These are phyloP conservation scores for Cheiracanthium punctorium DNA, from an alignment of 2,888 invertebrate genomes.

Conservation along the genomic window DNA sequence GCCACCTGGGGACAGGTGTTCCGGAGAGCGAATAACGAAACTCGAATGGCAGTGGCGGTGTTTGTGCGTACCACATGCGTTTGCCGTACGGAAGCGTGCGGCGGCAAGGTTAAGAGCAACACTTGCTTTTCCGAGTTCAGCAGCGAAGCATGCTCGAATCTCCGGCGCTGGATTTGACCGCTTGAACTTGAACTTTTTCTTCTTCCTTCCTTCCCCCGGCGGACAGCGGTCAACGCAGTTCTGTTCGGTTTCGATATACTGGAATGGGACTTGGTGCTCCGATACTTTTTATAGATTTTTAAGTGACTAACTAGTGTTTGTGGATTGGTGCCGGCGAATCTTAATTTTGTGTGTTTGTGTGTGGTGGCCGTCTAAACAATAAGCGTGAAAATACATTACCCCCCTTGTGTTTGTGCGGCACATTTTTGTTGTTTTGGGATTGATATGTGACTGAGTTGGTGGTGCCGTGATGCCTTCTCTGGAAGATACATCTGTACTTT, in stretches of 20 bases:
- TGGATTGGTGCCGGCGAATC: too few species aligned
- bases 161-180: conserved; percentile 36
- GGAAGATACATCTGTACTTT: too few species aligned
- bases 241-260: neutral
- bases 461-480: too few species aligned
- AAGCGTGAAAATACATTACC: too few species aligned
- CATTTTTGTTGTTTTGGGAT: too few species aligned
- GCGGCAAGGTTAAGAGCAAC: conserved; percentile 68
- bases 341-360: too few species aligned
- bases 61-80: conserved; percentile 26
- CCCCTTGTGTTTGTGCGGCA: too few species aligned
- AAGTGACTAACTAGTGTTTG: too few species aligned
- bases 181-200: conserved; percentile 67
- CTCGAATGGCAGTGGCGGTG: conserved; percentile 31
- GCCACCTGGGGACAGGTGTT: conserved; percentile 66
- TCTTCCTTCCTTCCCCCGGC: neutral
- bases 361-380: too few species aligned
- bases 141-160: conserved; percentile 51
- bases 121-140: conserved; percentile 60
- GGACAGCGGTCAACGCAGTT: conserved; percentile 58
- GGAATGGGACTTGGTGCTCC: too few species aligned
- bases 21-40: conserved; percentile 48
- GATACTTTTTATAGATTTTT: too few species aligned
- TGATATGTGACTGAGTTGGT: too few species aligned
- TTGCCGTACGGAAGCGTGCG: conserved; percentile 50